Percentiles rank a stretch among this genome's conserved stretches.
Conservation (phyloP, 2,888 invertebrate genomes). For the Campoplex nolae region DNA sequence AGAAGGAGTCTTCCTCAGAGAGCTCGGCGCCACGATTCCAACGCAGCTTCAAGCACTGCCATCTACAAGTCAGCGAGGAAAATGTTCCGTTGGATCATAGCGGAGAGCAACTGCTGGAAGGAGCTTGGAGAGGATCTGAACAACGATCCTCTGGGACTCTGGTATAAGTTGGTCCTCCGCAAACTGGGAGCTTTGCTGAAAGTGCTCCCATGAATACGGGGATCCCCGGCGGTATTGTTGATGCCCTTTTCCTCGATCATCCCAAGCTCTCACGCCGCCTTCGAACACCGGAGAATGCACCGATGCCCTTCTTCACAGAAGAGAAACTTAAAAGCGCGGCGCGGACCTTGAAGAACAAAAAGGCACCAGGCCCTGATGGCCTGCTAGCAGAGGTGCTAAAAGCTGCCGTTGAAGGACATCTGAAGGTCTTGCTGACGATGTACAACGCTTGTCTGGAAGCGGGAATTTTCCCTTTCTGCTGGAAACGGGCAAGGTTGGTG, state of each 20-base stretch:
- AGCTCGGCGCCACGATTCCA: constrained; percentile 15
- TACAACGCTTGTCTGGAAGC: no score
- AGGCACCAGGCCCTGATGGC: constrained; percentile 60
- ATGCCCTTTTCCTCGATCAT: constrained; percentile 48
- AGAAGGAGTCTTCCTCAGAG: constrained; percentile 17
- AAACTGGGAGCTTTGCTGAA: constrained; percentile 47
- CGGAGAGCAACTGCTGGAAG: constrained; percentile 56
- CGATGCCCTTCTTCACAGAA: constrained; percentile 26
- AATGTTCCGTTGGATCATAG: constrained; percentile 39
- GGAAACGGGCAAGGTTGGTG: constrained; percentile 56
- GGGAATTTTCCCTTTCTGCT: not conserved
- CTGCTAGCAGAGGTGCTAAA: constrained; percentile 57
- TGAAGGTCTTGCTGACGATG: constrained; percentile 53
- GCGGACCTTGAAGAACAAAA: constrained; percentile 39
- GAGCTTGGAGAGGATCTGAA: constrained; percentile 27
- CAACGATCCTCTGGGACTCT: constrained; percentile 1
- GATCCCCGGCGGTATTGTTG: constrained; percentile 36
- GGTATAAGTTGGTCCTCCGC: constrained; percentile 56
- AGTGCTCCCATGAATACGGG: constrained; percentile 27
- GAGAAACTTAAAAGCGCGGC: constrained; percentile 41
- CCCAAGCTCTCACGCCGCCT: constrained; percentile 20
- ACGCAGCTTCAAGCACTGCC: constrained; percentile 1
- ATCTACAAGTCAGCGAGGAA: not conserved
- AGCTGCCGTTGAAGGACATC: constrained; percentile 17
- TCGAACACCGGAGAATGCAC: constrained; percentile 18